Evolutionary conservation across 2,113 vertebrate species (phyloP), one percentile per base, ranked within the genome.

Genomic region (Campylomormyrus numenius): DNA sequence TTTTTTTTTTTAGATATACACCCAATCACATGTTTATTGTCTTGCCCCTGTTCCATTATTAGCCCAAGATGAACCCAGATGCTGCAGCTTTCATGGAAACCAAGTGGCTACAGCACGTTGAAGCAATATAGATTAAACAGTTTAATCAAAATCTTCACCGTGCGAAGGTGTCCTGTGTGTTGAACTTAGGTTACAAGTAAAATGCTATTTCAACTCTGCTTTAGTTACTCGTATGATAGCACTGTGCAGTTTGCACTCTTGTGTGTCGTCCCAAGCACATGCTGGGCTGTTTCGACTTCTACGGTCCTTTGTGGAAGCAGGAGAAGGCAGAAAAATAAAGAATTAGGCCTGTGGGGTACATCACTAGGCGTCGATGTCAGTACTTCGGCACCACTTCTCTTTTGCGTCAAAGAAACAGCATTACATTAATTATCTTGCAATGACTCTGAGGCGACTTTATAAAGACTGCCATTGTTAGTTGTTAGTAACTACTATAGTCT

Each of bases 21-120:
- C 13, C 35, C 80, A 42, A 42, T 17, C 3, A n/a, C 19, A 84
- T 3, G 80, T 21, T 35, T 45, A 24, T 19, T 46, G 19, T 24
- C 39, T 84, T 58, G 1, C 27, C 17, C 0, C 8, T 88, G 1
- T 58, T 88, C 53, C 8, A 9, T 24, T 15, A 45, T 50, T 52
- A 35, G n/a, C 87, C 53, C 21, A 58, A 45, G 53, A 62, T 62
- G 87, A 62, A 39, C 39, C 39, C n/a, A 45, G 52, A 88, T 42
- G 35, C 49, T 89, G n/a, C 42, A 24, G 70, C 53, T 80, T 52
- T 49, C 88, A 89, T 89, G 70, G 48, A 80, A 89, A 89, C 88
- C 39, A 62, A 58, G 52, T 31, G 53, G 17, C 50, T 21, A 24
- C 21, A 39, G 15, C 9, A 39, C 62, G 2, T 39, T 80, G 27